phyloP scores from a whole-genome alignment of 2,113 vertebrate species.

The Desmodus rotundus region DNA sequence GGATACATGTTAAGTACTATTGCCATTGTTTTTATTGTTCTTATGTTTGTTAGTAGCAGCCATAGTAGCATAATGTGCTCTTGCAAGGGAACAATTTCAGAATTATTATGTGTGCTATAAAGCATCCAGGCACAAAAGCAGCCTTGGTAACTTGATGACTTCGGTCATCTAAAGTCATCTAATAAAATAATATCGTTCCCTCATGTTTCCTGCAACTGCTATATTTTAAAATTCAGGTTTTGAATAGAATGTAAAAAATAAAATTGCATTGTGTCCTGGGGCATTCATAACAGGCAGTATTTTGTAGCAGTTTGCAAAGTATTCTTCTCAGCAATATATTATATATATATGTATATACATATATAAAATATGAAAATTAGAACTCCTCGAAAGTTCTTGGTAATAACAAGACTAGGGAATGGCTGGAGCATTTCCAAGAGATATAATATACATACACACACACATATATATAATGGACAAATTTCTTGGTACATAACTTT shows the following conservation, averaged over 20 bases:
- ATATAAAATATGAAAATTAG: neutral
- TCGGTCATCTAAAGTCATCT: neutral
- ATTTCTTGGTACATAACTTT: too few species aligned
- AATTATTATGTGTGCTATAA: neutral
- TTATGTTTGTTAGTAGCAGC: neutral
- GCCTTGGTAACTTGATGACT: neutral
- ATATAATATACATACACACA: neutral
- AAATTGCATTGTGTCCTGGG: neutral
- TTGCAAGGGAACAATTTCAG: neutral
- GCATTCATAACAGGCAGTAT: neutral
- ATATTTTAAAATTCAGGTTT: neutral
- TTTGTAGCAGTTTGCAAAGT: neutral
- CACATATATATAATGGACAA: too few species aligned
- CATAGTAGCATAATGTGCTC: neutral
- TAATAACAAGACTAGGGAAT: neutral
- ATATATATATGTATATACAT: too few species aligned
- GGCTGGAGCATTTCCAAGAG: neutral
- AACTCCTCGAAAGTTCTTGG: neutral
- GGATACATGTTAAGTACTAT: too few species aligned
- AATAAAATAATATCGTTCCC: neutral
- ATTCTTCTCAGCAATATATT: neutral
- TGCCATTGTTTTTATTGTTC: too few species aligned
- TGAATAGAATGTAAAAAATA: neutral
- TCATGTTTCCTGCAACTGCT: neutral
- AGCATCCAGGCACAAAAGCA: neutral